Evolutionary conservation across 2,797 vertebrate species (phyloP).

Genomic region (Mus minutoides): DNA sequence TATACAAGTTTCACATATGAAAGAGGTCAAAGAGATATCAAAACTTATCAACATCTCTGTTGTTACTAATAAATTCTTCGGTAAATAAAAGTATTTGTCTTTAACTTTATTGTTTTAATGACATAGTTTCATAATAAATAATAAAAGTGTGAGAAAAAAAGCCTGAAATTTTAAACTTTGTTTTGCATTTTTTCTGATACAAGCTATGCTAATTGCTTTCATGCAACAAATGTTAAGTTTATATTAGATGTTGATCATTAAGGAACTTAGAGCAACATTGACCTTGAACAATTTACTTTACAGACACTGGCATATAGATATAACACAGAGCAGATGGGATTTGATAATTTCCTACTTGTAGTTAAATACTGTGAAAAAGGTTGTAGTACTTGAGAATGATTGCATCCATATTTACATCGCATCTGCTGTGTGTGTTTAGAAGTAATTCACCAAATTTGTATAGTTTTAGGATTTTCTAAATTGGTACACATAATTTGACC

Average conservation of each 20-base stretch:
- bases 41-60: not conserved
- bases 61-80: slow-evolving; percentile 1
- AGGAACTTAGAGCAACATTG: slow-evolving; percentile 60
- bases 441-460: slow-evolving; percentile 67
- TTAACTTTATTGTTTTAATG: slow-evolving; percentile 15
- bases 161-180: slow-evolving; percentile 45
- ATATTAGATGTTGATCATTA: slow-evolving; percentile 73
- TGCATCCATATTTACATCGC: slow-evolving; percentile 78
- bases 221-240: slow-evolving; percentile 62
- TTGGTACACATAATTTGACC: slow-evolving; percentile 55
- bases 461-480: slow-evolving; percentile 66
- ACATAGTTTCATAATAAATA: slow-evolving; percentile 40
- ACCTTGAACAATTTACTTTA: slow-evolving; percentile 78
- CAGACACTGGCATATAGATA: slow-evolving; percentile 59
- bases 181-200: slow-evolving; percentile 21
- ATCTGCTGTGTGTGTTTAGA: slow-evolving; percentile 74
- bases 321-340: slow-evolving; percentile 73
- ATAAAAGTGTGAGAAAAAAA: not conserved
- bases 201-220: slow-evolving; percentile 67
- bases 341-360: slow-evolving; percentile 74
- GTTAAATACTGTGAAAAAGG: slow-evolving; percentile 77
- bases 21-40: not conserved
- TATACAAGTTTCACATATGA: not conserved
- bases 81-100: not conserved
- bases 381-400: slow-evolving; percentile 78